These are phyloP conservation scores for Chloromyia formosa DNA, from an alignment of 2,888 invertebrate genomes.

Conservation along the genomic window DNA sequence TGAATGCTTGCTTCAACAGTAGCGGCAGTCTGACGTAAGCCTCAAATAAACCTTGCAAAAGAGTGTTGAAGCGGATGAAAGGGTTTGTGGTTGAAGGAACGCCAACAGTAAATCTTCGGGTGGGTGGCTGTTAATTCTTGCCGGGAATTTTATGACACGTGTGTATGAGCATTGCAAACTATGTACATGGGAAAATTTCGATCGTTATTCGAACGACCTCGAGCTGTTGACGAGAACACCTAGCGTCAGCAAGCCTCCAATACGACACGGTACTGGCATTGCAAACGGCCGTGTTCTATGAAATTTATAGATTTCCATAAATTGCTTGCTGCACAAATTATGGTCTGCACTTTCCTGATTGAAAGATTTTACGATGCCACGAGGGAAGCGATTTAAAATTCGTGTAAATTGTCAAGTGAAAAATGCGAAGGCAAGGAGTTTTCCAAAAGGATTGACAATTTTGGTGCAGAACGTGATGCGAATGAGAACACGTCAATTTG, in stretches of 20 bases:
- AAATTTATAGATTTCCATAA: background rate
- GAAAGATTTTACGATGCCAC: background rate
- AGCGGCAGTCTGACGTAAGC: background rate
- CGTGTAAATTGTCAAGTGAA: background rate
- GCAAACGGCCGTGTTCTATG: background rate
- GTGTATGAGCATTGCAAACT: conserved; percentile 6
- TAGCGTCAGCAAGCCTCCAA: no score
- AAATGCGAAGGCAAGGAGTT: background rate
- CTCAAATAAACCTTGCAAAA: conserved; percentile 10
- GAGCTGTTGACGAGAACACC: no score
- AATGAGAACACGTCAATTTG: background rate
- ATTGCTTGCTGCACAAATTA: background rate
- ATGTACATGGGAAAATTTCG: background rate
- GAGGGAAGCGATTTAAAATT: background rate
- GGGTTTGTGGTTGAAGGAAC: background rate
- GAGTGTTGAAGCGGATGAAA: background rate
- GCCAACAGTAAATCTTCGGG: background rate
- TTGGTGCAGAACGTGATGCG: background rate
- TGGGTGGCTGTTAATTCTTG: conserved; percentile 11
- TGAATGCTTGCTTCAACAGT: background rate
- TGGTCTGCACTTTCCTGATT: background rate
- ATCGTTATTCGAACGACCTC: no score
- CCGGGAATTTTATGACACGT: conserved; percentile 25
- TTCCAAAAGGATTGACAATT: background rate
- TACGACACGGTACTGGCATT: background rate